Conservation (phyloP, 1,140 invertebrate species). For the Rhizoglyphus robini region DNA sequence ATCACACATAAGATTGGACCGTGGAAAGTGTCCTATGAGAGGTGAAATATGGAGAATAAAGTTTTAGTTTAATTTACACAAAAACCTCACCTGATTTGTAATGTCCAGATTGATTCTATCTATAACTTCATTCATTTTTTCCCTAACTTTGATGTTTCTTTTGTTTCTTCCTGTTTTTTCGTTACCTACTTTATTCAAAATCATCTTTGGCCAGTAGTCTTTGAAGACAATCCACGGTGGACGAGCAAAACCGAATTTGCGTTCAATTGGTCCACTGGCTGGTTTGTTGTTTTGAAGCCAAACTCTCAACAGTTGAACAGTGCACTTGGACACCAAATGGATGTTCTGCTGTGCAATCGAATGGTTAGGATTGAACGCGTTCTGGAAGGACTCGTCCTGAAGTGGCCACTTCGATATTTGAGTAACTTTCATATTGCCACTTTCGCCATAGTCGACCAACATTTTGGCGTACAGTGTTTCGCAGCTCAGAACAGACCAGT, state of each 20-base stretch:
- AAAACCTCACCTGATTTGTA: not conserved
- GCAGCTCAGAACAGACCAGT: not conserved
- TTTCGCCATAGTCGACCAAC: not conserved
- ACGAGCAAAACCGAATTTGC: not conserved
- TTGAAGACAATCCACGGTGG: not conserved
- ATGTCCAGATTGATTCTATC: constrained; percentile 2
- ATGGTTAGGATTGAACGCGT: not conserved
- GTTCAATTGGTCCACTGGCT: not conserved
- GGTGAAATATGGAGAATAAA: too few relatives aligned
- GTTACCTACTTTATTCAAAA: not conserved
- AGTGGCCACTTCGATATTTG: constrained; percentile 2
- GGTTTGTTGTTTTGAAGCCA: not conserved
- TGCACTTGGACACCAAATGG: not conserved
- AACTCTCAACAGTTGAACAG: not conserved
- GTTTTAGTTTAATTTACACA: too few relatives aligned
- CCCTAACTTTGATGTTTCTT: not conserved
- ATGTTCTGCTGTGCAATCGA: not conserved
- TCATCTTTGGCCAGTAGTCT: constrained; percentile 12
- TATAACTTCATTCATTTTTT: constrained; percentile 5
- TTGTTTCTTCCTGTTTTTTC: too few relatives aligned
- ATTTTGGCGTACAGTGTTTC: constrained; percentile 16
- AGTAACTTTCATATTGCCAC: not conserved
- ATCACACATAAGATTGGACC: constrained; percentile 1
- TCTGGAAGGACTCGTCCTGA: not conserved
- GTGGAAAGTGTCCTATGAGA: too few relatives aligned